Base-by-base conservation (phyloP, 2,888 invertebrate genomes). In the Hartigia nigra region DNA sequence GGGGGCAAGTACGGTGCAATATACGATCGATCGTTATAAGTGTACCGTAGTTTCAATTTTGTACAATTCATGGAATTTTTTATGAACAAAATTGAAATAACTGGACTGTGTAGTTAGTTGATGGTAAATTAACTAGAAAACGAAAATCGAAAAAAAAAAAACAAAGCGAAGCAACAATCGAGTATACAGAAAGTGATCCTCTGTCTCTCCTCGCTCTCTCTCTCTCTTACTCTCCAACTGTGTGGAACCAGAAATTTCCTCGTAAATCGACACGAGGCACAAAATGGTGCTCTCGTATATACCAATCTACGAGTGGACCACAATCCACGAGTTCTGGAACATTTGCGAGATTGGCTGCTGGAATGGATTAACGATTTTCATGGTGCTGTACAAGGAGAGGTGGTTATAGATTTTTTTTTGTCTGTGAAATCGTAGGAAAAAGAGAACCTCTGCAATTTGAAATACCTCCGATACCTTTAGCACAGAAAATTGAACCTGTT, bases 211-310 rank as follows among this genome's bases (percentile, higher is more conserved):
- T 70, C 70, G 70, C 11, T 31, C 4, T 72, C 31, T 31, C 4
- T 72, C 31, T 31, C 72, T 23, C 72, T 72, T 12, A 5, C 55
- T 55, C 55, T 55, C 23, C 9, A 55, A 55, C 55, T 55, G 55
- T 23, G 55, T 55, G 23, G 9, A 55, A 14, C 23, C 55, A 55
- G 23, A 55, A 55, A 55, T 55, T 23, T 55, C 23, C 55, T 23
- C 55, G 55, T 55, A 55, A 55, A 55, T 55, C 14, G 55, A 55
- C 55, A 55, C 55, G 55, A 55, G 23, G 55, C 55, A 55, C 55
- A 55, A 72, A 72, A 31, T 72, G 72, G 72, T 34, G 31, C 72
- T 72, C 72, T 72, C 72, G 72, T 34, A 34, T 34, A 72, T 72
- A 34, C 72, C 72, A 72, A 55, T 55, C 55, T 55, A 55, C 55